Conservation (phyloP, 2,888 invertebrate species). For the Maniola hyperantus region DNA sequence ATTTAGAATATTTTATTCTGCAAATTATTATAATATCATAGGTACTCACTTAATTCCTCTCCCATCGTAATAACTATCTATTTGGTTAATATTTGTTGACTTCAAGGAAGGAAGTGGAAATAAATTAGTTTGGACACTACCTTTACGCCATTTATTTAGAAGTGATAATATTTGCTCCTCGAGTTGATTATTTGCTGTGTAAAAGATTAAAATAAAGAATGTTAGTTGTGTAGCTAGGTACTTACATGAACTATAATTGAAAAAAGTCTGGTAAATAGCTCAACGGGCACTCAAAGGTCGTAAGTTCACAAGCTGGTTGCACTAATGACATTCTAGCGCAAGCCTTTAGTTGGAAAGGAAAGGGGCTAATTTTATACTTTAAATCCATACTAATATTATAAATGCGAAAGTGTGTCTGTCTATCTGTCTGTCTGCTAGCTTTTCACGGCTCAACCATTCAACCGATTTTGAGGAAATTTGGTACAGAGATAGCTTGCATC, state of each 20-base stretch:
- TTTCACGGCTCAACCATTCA: too few species aligned
- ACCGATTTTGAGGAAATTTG: too few species aligned
- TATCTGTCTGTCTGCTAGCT: too few species aligned
- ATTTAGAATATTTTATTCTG: too few species aligned
- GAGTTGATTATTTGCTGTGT: conserved; percentile 40
- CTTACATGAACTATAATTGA: not conserved
- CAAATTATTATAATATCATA: not conserved
- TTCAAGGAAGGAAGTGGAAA: conserved; percentile 43
- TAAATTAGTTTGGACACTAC: conserved; percentile 36
- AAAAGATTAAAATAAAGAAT: not conserved
- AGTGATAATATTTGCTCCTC: conserved; percentile 41
- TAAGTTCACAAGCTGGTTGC: too few species aligned
- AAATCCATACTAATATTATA: too few species aligned
- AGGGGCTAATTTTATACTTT: too few species aligned
- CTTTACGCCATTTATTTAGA: conserved; percentile 43
- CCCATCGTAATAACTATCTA: conserved; percentile 40
- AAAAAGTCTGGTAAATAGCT: not conserved
- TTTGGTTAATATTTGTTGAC: conserved; percentile 33
- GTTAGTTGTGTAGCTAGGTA: not conserved
- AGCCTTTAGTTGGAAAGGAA: too few species aligned
- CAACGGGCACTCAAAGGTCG: not conserved
- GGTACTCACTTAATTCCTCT: conserved; percentile 44
- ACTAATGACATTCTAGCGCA: too few species aligned
- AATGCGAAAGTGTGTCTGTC: too few species aligned
- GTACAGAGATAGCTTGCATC: too few species aligned